Evolutionary conservation across 2,113 vertebrate species (phyloP).

Genomic region (Amphilophus citrinellus): DNA sequence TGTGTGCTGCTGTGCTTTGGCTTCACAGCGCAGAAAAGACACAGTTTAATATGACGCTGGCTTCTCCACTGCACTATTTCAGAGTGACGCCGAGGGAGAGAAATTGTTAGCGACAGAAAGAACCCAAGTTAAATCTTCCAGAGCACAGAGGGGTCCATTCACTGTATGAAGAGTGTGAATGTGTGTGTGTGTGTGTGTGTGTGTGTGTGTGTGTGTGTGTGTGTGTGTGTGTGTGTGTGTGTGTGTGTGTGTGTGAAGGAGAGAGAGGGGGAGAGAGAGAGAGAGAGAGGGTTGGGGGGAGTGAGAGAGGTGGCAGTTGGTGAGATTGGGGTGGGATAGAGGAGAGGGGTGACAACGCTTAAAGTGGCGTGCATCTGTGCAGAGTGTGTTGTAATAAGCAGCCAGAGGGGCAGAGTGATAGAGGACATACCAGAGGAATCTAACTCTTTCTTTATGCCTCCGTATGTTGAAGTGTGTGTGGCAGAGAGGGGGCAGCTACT

Average conservation of each 20-base stretch:
- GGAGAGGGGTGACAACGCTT: slow-evolving; percentile 44
- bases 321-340: slow-evolving; percentile 1
- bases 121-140: slow-evolving; percentile 56
- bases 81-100: slow-evolving; percentile 32
- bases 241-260: too few species aligned
- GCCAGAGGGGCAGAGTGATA: slow-evolving; percentile 29
- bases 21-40: neutral
- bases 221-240: too few species aligned
- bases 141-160: slow-evolving; percentile 65
- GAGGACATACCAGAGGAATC: slow-evolving; percentile 11
- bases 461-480: neutral
- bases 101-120: slow-evolving; percentile 50
- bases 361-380: slow-evolving; percentile 30
- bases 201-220: neutral
- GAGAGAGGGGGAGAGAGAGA: neutral
- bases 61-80: slow-evolving; percentile 27
- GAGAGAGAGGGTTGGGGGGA: neutral
- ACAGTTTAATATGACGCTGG: slow-evolving; percentile 11
- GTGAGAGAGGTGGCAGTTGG: neutral
- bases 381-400: slow-evolving; percentile 12
- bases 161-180: slow-evolving; percentile 30
- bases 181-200: neutral
- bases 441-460: neutral
- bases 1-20: neutral
- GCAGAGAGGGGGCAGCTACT: neutral